Evolutionary conservation across 2,888 invertebrate genomes (phyloP).

Genomic region (Deilephila porcellus): DNA sequence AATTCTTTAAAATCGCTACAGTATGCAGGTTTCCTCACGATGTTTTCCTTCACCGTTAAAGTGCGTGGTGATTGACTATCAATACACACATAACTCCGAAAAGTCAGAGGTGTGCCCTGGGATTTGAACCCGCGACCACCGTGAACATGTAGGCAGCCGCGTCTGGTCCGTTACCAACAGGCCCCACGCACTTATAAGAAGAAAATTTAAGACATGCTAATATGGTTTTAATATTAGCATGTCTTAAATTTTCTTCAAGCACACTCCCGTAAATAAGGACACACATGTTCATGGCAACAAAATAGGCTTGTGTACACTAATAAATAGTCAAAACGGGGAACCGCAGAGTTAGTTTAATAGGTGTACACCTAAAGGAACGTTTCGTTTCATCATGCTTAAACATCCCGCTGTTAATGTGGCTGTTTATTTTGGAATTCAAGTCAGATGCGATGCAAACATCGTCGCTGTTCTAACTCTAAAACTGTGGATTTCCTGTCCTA

Average conservation of each 20-base stretch:
- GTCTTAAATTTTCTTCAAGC: background rate
- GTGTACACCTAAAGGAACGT: constrained; percentile 30
- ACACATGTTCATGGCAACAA: background rate
- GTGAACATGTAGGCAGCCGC: too few species aligned
- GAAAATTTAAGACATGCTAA: too few species aligned
- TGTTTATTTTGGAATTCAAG: constrained; percentile 52
- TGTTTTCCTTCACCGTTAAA: too few species aligned
- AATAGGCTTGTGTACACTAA: background rate
- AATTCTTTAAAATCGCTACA: too few species aligned
- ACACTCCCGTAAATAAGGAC: background rate
- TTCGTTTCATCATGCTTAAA: constrained; percentile 37
- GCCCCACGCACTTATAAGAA: too few species aligned
- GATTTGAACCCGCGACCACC: too few species aligned
- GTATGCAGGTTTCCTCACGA: too few species aligned
- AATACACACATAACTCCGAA: too few species aligned
- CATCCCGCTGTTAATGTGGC: constrained; percentile 43
- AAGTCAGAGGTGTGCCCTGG: too few species aligned
- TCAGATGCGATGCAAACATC: constrained; percentile 43
- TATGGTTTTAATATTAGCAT: background rate
- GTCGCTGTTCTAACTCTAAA: constrained; percentile 53
- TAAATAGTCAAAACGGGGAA: constrained; percentile 7
- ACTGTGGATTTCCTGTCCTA: constrained; percentile 39
- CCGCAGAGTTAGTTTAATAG: constrained; percentile 18
- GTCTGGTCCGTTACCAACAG: too few species aligned
- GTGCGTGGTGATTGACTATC: too few species aligned